Conservation (phyloP, 2,888 invertebrate genomes). For the Eupithecia inturbata region DNA sequence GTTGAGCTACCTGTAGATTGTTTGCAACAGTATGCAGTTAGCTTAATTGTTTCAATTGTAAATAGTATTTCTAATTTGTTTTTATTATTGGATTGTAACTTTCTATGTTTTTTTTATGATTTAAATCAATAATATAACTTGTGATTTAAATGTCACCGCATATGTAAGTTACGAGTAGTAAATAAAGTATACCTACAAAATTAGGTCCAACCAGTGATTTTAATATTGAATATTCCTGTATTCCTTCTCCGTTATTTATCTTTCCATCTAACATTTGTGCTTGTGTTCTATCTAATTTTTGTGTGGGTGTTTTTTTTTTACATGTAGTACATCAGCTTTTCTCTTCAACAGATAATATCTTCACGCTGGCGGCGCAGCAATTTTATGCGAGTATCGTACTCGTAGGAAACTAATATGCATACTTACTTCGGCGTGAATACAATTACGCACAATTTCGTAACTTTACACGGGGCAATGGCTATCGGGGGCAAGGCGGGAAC, state of each 20-base stretch:
- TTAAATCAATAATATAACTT: background rate
- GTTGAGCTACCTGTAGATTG: too few species aligned
- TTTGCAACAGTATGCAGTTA: too few species aligned
- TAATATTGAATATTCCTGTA: background rate
- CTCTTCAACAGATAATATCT: constrained; percentile 29
- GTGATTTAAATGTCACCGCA: background rate
- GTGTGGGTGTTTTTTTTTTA: background rate
- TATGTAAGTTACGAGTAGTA: background rate
- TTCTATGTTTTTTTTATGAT: too few species aligned
- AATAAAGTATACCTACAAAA: background rate
- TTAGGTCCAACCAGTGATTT: background rate
- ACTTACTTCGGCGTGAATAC: constrained; percentile 19
- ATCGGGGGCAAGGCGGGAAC: constrained; percentile 28
- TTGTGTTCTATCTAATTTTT: background rate
- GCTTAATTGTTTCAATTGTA: too few species aligned
- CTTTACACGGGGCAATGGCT: constrained; percentile 29
- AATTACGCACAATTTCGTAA: constrained; percentile 36
- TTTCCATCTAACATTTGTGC: background rate
- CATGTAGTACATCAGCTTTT: constrained; percentile 15
- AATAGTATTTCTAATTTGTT: too few species aligned
- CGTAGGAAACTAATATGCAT: constrained; percentile 40
- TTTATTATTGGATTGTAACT: too few species aligned
- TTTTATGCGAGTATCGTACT: constrained; percentile 33
- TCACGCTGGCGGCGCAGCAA: constrained; percentile 32
- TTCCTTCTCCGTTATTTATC: background rate